Conservation (phyloP, 2,888 invertebrate species). For the Syritta pipiens region DNA sequence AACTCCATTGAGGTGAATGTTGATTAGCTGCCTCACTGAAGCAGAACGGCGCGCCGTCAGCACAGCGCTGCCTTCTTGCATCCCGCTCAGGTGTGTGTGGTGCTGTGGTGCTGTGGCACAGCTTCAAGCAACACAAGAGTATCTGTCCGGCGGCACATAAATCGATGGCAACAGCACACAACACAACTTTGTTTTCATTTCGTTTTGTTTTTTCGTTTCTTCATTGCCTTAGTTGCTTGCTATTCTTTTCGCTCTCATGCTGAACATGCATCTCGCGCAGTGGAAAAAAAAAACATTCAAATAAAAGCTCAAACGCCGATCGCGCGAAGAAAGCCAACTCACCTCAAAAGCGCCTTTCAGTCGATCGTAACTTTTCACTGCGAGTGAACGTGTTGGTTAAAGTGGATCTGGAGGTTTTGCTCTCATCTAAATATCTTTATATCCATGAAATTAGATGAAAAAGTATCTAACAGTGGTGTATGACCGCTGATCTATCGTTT, state of each 20-base stretch:
- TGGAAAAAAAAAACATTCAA: constrained; percentile 15
- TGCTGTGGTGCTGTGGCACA: neutral
- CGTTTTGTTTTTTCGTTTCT: constrained; percentile 11
- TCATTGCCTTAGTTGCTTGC: neutral
- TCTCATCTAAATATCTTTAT: constrained; percentile 4
- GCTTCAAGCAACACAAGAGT: neutral
- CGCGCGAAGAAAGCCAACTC: constrained; percentile 56
- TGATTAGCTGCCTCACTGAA: constrained; percentile 54
- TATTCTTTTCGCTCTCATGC: constrained; percentile 17
- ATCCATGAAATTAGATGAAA: constrained; percentile 9
- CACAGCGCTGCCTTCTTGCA: neutral
- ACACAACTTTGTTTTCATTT: constrained; percentile 36
- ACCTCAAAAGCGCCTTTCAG: constrained; percentile 64
- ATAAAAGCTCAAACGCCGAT: constrained; percentile 37
- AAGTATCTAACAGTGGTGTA: constrained; percentile 13
- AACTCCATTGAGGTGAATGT: constrained; percentile 29
- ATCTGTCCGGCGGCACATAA: constrained; percentile 18
- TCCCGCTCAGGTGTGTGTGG: constrained; percentile 36
- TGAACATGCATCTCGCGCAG: neutral
- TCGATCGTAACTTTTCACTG: constrained; percentile 60
- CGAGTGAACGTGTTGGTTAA: constrained; percentile 42
- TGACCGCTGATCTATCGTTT: too few species aligned
- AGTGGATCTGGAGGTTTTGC: too few species aligned
- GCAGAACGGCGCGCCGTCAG: constrained; percentile 28
- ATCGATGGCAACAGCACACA: constrained; percentile 30